Percentiles rank a stretch among this genome's conserved stretches.
phyloP scores from a whole-genome alignment of 2,797 vertebrate species.

The Hirundo rustica region DNA sequence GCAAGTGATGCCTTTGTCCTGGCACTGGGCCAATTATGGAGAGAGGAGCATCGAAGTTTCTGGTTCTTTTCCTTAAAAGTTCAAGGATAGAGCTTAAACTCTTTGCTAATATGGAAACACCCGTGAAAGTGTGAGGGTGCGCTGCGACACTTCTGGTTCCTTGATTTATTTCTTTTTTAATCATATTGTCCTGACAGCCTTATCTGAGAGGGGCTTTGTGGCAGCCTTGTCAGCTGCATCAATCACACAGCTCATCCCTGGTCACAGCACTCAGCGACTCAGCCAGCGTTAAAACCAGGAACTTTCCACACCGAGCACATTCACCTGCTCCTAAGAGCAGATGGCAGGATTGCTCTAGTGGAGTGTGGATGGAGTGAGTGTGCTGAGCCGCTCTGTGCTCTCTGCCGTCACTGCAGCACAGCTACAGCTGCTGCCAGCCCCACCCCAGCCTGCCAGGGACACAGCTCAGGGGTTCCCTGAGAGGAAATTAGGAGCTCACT shows the following conservation, averaged over 20 bases:
- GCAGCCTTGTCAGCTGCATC: conserved; percentile 11
- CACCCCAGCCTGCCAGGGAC: background rate
- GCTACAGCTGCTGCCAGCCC: rapidly evolving
- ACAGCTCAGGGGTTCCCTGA: background rate
- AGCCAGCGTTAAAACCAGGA: background rate
- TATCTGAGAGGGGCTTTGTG: background rate
- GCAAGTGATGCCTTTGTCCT: background rate
- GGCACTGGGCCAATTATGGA: background rate
- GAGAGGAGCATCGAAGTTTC: background rate
- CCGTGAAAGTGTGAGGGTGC: background rate
- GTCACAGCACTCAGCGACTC: background rate
- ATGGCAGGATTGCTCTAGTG: background rate
- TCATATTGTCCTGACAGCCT: background rate
- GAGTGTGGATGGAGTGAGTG: background rate
- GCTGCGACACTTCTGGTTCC: background rate
- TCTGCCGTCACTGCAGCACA: background rate
- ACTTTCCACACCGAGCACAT: background rate
- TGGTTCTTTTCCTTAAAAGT: background rate
- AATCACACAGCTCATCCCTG: background rate
- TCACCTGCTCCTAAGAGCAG: background rate
- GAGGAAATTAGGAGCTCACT: background rate
- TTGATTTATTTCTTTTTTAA: background rate
- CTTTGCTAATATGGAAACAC: background rate
- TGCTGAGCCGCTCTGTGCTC: background rate
- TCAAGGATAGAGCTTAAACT: background rate